Evolutionary conservation across 2,888 invertebrate genomes (phyloP), one percentile per base, ranked within the genome.

Genomic region (Aelia acuminata): DNA sequence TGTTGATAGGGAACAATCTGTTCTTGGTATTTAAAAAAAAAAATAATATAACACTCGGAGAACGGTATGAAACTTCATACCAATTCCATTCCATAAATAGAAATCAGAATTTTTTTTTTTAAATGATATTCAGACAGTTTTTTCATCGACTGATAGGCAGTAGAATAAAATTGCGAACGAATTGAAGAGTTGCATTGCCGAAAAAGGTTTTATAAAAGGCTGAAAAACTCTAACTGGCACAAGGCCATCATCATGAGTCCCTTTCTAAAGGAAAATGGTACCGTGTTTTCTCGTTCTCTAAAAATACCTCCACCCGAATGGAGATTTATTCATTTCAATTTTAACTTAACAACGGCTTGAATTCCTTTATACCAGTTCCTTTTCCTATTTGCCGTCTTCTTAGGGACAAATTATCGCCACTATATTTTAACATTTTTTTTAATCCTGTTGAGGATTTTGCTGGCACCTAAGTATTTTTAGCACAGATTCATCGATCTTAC

Each of bases 161-260:
- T 31, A 35, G 35, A 18, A 26, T 35, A 70, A 70, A 31, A 70
- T 70, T 35, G 13, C 3, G 63, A 70, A 35, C 18, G 31, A 70
- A 70, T 70, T 35, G 31, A 70, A 70, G n/a, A 57, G 63, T 70
- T 20, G 63, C n/a, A n/a, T 43, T 80, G 43, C 80, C 80, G 43
- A 80, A 80, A 80, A 80, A 80, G 80, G 80, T 80, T 43, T 80
- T 80, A 43, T 80, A 80, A 80, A 80, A 80, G 80, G 43, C 80
- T 43, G 80, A 80, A 80, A 80, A 80, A 80, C n/a, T 80, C 43
- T 22, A 80, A 80, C 80, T 80, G 80, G 80, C 80, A 80, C 80
- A 80, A 43, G 80, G 80, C 80, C 80, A 80, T 80, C 80, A 39
- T 80, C 80, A 80, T 80, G n/a, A 4, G 80, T 47, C 43, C 80